phyloP scores from a whole-genome alignment of 2,888 invertebrate species.

The Coleophora deauratella region DNA sequence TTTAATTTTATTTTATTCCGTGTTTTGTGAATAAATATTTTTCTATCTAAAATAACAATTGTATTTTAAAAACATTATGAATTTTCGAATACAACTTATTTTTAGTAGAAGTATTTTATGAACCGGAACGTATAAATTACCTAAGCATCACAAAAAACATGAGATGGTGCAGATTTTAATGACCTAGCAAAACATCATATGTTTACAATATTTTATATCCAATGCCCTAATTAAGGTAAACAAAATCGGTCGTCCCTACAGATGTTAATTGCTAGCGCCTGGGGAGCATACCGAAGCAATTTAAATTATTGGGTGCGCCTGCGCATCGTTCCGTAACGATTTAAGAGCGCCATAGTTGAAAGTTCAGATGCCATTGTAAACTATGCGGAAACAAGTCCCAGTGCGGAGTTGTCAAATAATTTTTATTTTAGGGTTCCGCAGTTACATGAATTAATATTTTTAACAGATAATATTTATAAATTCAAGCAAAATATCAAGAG shows the following conservation, averaged over 20 bases:
- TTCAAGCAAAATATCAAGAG: too few species aligned
- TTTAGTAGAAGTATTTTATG: too few species aligned
- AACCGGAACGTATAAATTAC: too few species aligned
- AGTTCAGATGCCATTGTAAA: conserved; percentile 43
- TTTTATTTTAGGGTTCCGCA: conserved; percentile 14
- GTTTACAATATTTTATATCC: conserved; percentile 2
- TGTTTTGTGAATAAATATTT: too few species aligned
- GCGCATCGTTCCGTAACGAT: conserved; percentile 21
- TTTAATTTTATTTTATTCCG: too few species aligned
- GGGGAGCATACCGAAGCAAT: conserved; percentile 44
- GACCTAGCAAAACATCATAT: not conserved
- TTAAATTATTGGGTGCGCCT: conserved; percentile 17
- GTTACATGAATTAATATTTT: not conserved
- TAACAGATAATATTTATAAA: too few species aligned
- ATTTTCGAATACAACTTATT: too few species aligned
- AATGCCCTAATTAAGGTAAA: conserved; percentile 6
- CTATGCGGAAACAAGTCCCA: conserved; percentile 48
- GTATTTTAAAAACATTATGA: too few species aligned
- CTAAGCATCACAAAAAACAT: too few species aligned
- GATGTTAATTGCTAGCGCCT: conserved; percentile 37
- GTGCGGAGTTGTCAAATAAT: conserved; percentile 24
- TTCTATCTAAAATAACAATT: too few species aligned
- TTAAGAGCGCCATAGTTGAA: conserved; percentile 35
- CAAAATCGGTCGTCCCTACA: conserved; percentile 29
- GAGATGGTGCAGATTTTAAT: too few species aligned